Conservation (phyloP, 92 coral and sea anemone genomes). For the Epizoanthus rinbou region DNA sequence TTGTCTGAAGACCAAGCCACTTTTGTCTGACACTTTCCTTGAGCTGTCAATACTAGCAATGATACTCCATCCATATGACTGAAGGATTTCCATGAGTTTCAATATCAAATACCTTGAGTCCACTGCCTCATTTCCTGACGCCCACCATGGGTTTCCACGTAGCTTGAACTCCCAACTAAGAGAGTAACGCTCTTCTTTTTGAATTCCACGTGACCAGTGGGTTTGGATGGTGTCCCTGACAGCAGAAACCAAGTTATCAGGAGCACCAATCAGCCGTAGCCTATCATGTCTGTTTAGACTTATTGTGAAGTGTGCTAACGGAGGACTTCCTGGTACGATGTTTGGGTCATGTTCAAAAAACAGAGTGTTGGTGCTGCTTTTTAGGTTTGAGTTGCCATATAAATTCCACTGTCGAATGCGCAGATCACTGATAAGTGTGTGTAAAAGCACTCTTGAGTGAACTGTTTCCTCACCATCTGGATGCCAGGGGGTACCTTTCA, state of each 20-base stretch:
- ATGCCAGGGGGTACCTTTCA: conserved; percentile 56
- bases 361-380: conserved; percentile 48
- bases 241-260: conserved; percentile 45
- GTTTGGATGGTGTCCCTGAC: conserved; percentile 53
- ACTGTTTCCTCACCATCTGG: conserved; percentile 57
- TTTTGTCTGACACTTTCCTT: conserved; percentile 44
- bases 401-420: conserved; percentile 52
- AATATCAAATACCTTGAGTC: conserved; percentile 53
- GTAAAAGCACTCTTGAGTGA: conserved; percentile 48
- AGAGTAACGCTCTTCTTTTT: conserved; percentile 45
- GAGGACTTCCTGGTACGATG: conserved; percentile 24
- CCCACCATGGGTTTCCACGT: conserved; percentile 63
- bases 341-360: conserved; percentile 56
- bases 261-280: conserved; percentile 52
- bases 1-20: conserved; percentile 47
- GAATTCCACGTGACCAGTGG: conserved; percentile 58
- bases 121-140: conserved; percentile 50
- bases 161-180: conserved; percentile 65
- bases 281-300: conserved; percentile 58
- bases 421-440: conserved; percentile 47
- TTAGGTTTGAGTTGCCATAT: conserved; percentile 52
- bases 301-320: conserved; percentile 43
- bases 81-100: conserved; percentile 49
- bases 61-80: conserved; percentile 56
- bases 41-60: conserved; percentile 50